Percentiles rank a stretch among this genome's conserved stretches.
These are phyloP conservation scores for Acanthiza pusilla DNA, from an alignment of 2,797 vertebrate genomes.

Conservation along the genomic window DNA sequence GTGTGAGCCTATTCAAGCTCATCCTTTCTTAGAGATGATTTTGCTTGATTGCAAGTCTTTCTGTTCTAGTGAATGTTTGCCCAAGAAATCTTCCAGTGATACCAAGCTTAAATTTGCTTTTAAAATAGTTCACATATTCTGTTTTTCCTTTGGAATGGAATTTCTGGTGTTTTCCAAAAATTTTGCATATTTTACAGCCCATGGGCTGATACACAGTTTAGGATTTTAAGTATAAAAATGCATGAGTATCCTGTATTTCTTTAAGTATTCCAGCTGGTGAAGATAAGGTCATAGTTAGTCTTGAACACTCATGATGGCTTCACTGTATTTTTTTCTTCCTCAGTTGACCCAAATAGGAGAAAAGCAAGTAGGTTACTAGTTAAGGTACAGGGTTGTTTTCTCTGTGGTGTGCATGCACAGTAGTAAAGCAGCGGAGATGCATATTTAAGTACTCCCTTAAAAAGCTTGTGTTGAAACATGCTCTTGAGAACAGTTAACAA, in stretches of 20 bases:
- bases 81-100: neutral
- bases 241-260: neutral
- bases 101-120: neutral
- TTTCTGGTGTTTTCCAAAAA: neutral
- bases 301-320: neutral
- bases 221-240: neutral
- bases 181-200: neutral
- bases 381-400: neutral
- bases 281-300: neutral
- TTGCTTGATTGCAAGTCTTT: neutral
- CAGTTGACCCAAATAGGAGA: neutral
- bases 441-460: neutral
- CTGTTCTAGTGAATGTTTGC: neutral
- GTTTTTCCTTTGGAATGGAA: neutral
- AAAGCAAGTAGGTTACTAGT: neutral
- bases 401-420: neutral
- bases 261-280: neutral
- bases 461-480: neutral
- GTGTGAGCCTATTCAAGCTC: neutral
- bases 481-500: neutral
- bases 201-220: neutral
- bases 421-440: neutral
- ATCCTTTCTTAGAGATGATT: neutral
- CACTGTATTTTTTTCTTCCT: neutral
- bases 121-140: neutral